Percentiles rank a stretch among this genome's conserved stretches.
phyloP scores from a whole-genome alignment of 2,888 invertebrate species.

The Melipona beecheii region DNA sequence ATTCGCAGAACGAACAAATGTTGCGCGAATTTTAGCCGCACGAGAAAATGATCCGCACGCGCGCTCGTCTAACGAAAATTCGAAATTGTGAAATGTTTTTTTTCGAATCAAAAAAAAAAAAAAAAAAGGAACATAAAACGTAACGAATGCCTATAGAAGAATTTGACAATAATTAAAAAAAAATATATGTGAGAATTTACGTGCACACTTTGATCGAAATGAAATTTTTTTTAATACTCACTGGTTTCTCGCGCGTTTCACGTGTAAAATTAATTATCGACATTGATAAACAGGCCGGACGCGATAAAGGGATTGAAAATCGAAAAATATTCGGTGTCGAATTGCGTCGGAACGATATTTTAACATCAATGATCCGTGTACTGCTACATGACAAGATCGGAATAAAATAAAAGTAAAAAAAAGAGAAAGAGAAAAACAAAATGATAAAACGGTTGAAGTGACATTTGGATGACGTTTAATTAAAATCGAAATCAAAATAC shows the following conservation, averaged over 20 bases:
- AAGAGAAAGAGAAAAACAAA: too few species aligned
- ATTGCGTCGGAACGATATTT: neutral
- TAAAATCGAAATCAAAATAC: neutral
- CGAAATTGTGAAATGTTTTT: too few species aligned
- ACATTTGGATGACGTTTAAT: neutral
- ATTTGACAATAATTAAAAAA: neutral
- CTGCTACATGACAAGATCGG: too few species aligned
- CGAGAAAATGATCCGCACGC: too few species aligned
- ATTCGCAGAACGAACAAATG: too few species aligned
- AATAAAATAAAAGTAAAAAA: too few species aligned
- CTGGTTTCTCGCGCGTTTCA: neutral
- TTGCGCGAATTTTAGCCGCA: too few species aligned
- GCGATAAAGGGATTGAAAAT: neutral
- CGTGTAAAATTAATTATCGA: neutral
- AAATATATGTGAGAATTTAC: neutral
- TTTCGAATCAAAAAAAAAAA: too few species aligned
- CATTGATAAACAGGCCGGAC: neutral
- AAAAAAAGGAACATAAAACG: neutral
- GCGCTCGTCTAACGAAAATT: too few species aligned
- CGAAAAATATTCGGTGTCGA: neutral
- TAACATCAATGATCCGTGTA: neutral
- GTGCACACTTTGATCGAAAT: too few species aligned
- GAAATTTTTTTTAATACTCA: neutral
- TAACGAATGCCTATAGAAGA: neutral
- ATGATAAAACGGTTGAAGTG: neutral